Conservation (phyloP, 1,140 invertebrate species). For the Solenopsis fugax region DNA sequence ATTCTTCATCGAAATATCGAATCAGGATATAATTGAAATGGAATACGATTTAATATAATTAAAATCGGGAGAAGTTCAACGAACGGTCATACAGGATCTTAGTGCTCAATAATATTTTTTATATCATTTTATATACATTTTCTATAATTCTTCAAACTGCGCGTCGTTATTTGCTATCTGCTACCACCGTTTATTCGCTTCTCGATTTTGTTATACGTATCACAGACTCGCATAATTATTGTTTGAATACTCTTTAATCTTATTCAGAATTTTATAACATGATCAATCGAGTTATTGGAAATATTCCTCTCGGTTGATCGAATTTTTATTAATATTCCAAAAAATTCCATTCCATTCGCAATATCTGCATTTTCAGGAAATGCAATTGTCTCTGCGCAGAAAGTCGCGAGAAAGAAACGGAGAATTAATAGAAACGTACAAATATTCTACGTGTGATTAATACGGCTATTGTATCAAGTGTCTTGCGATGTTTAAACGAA, state of each 20-base stretch:
- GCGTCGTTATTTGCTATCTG: too few species aligned
- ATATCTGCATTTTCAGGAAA: not conserved
- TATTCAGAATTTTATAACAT: not conserved
- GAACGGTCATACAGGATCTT: too few species aligned
- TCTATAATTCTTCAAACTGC: too few species aligned
- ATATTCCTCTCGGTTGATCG: not conserved
- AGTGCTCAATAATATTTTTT: too few species aligned
- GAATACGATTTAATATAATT: too few species aligned
- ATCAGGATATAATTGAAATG: not conserved
- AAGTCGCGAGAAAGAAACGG: not conserved
- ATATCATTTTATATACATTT: too few species aligned
- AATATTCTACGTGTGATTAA: not conserved
- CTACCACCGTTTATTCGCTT: too few species aligned
- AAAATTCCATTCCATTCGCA: not conserved
- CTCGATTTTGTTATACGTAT: too few species aligned
- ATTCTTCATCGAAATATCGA: not conserved
- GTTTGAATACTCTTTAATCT: not conserved
- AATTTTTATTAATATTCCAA: not conserved
- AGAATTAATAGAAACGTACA: not conserved
- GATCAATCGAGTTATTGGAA: not conserved
- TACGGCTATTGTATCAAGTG: not conserved
- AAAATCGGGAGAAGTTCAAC: too few species aligned
- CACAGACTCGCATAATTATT: too few species aligned
- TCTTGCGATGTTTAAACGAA: not conserved
- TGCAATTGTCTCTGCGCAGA: not conserved